A percentile compares a stretch with the other conserved stretches of the same genome.
Conservation (phyloP, 2,888 invertebrate species). For the Oscheius myriophilus region DNA sequence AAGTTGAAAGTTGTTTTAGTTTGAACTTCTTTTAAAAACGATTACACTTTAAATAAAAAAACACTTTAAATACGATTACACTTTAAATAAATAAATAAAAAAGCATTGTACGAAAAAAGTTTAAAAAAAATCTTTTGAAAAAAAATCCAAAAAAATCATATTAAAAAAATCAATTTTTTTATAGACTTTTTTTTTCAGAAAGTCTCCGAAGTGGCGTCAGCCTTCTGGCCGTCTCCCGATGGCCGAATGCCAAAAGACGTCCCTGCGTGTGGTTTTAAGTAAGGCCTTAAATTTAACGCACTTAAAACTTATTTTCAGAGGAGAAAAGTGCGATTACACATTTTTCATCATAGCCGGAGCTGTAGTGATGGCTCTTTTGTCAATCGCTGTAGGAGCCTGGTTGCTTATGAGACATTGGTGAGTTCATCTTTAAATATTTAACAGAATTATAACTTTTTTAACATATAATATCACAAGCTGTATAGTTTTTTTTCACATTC, state of each 20-base stretch:
- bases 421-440: no score
- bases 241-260: slow-evolving; percentile 45
- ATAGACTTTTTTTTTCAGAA: slow-evolving; percentile 24
- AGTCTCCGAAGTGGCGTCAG: slow-evolving; percentile 42
- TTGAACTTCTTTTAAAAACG: no score
- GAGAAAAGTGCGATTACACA: slow-evolving; percentile 55
- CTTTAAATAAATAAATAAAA: no score
- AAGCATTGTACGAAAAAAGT: slow-evolving; percentile 18
- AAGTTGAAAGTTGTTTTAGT: no score
- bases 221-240: slow-evolving; percentile 47
- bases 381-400: slow-evolving; percentile 26
- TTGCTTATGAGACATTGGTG: slow-evolving; percentile 34
- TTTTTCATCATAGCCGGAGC: slow-evolving; percentile 35
- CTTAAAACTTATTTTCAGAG: slow-evolving; percentile 17
- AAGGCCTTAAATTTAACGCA: slow-evolving; percentile 20
- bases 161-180: no score
- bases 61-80: no score
- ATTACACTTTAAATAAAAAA: no score
- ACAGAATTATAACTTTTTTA: no score
- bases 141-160: no score
- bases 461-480: no score
- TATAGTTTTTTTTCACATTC: no score
- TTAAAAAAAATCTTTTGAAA: no score
- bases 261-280: slow-evolving; percentile 51
- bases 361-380: slow-evolving; percentile 20